Evolutionary conservation across 2,797 vertebrate genomes (phyloP).

Genomic region (Ceyx erithaca): DNA sequence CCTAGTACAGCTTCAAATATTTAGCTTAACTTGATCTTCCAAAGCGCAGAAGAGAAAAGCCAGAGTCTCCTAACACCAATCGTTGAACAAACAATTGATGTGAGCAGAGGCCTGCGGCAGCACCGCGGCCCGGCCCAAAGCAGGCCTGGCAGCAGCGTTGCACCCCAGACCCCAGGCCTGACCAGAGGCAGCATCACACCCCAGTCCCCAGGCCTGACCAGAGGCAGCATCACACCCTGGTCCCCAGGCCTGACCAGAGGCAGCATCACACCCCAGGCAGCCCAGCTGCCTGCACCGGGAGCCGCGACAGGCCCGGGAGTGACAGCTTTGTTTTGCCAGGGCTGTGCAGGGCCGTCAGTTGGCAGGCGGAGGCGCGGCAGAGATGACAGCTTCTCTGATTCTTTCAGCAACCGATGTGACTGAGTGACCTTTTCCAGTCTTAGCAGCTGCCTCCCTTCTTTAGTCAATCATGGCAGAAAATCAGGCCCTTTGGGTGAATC

Average conservation of each 20-base stretch:
- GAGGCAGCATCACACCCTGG: too few relatives aligned
- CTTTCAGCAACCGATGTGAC: conserved; percentile 78
- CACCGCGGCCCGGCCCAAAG: too few relatives aligned
- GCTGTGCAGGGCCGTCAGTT: conserved; percentile 55
- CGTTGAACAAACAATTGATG: conserved; percentile 57
- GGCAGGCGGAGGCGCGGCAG: conserved; percentile 44
- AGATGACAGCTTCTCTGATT: conserved; percentile 81
- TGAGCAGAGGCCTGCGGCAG: not conserved
- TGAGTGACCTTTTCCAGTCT: conserved; percentile 83
- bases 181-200: too few relatives aligned
- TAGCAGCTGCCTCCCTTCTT: conserved; percentile 73
- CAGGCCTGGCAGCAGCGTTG: too few relatives aligned
- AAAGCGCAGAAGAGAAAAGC: conserved; percentile 39
- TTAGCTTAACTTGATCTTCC: conserved; percentile 70
- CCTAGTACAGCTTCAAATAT: conserved; percentile 63
- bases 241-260: too few relatives aligned
- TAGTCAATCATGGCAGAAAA: conserved; percentile 77
- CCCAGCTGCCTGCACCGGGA: not conserved
- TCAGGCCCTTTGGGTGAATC: conserved; percentile 58
- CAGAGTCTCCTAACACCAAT: conserved; percentile 39
- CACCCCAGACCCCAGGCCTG: too few relatives aligned
- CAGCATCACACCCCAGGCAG: not conserved
- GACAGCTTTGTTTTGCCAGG: conserved; percentile 58
- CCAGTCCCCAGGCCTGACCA: too few relatives aligned
- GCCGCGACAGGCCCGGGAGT: conserved; percentile 37